phyloP scores from a whole-genome alignment of 2,888 invertebrate species.

The Nymphalis urticae region DNA sequence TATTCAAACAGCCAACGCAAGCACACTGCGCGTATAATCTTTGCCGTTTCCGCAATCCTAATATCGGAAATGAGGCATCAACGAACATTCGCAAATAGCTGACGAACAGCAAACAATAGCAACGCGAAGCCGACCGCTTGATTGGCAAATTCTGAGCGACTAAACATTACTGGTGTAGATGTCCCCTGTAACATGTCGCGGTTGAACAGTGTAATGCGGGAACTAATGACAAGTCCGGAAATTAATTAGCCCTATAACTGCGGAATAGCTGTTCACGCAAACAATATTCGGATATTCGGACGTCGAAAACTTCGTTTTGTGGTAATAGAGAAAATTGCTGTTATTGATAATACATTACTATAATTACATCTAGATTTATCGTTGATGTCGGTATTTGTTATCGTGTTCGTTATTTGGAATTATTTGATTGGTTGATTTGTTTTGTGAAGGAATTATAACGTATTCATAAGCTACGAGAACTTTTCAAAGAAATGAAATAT shows the following conservation, averaged over 20 bases:
- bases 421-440: too few relatives aligned
- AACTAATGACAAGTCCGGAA: conserved; percentile 17
- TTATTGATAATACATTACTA: neutral
- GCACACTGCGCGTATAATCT: neutral
- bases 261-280: conserved; percentile 26
- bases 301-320: conserved; percentile 1
- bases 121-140: conserved; percentile 1
- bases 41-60: conserved; percentile 1
- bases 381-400: neutral
- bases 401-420: neutral
- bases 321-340: conserved; percentile 4
- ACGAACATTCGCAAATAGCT: neutral
- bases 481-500: too few relatives aligned
- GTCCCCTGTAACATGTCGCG: conserved; percentile 20
- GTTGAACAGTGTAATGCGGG: conserved; percentile 21
- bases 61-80: conserved; percentile 4
- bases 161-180: conserved; percentile 12
- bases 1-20: neutral
- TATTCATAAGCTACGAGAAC: too few relatives aligned
- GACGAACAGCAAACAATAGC: neutral
- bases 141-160: conserved; percentile 3
- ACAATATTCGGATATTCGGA: conserved; percentile 28
- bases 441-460: too few relatives aligned
- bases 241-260: conserved; percentile 26
- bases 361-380: neutral